Conservation (phyloP, 2,797 vertebrate species). For the Trichosurus vulpecula region DNA sequence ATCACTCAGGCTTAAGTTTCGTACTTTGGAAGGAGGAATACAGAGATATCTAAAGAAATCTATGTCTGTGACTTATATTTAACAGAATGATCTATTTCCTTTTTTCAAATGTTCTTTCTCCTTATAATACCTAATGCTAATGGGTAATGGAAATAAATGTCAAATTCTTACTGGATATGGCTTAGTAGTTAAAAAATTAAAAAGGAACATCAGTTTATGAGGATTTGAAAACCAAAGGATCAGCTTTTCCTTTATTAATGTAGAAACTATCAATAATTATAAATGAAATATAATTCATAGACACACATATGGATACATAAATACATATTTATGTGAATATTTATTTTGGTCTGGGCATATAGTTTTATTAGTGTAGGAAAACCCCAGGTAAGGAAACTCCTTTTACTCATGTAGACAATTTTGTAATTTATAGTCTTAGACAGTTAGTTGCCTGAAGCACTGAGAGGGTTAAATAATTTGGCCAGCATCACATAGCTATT, state of each 20-base stretch:
- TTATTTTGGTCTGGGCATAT: not conserved
- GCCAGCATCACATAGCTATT: not conserved
- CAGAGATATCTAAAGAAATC: slow-evolving; percentile 7
- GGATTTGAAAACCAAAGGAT: slow-evolving; percentile 17
- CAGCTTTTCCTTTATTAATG: slow-evolving; percentile 3
- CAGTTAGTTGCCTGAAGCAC: not conserved
- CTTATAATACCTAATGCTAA: not conserved
- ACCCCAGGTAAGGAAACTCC: not conserved
- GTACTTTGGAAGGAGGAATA: not conserved
- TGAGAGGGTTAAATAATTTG: not conserved
- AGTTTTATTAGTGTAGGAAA: not conserved
- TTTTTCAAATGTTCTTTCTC: not conserved
- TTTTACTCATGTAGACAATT: not conserved
- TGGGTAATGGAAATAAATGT: not conserved
- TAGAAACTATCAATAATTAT: slow-evolving; percentile 15
- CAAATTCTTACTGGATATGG: slow-evolving; percentile 9
- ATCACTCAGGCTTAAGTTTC: not conserved
- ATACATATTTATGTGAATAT: not conserved
- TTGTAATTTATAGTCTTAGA: not conserved
- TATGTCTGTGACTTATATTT: not conserved
- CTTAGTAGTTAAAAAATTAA: slow-evolving; percentile 12
- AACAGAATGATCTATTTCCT: not conserved
- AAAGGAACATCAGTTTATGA: not conserved
- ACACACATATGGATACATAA: not conserved
- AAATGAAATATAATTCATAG: not conserved